phyloP scores from a whole-genome alignment of 2,888 invertebrate species.

The Synanthedon vespiformis region DNA sequence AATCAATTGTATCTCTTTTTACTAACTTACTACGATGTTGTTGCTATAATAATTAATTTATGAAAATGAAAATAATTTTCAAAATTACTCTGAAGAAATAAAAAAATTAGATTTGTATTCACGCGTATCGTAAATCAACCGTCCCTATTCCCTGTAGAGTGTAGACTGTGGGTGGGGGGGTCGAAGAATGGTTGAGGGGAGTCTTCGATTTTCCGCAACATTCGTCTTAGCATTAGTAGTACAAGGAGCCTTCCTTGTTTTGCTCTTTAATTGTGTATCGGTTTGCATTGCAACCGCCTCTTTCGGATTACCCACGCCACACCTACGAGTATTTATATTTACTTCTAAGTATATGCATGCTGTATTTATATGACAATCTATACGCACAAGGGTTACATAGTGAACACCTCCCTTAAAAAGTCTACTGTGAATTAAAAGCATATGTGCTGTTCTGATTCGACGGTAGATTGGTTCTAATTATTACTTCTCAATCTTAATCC shows the following conservation, averaged over 20 bases:
- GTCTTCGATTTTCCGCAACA: slow-evolving; percentile 68
- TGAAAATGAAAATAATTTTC: too few species aligned
- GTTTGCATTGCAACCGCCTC: slow-evolving; percentile 32
- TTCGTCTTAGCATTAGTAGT: slow-evolving; percentile 67
- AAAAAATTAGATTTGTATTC: slow-evolving; percentile 35
- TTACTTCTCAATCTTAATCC: too few species aligned
- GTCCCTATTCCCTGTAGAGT: slow-evolving; percentile 26
- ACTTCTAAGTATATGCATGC: too few species aligned
- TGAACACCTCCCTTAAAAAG: too few species aligned
- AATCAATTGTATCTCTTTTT: too few species aligned
- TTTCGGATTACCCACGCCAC: background rate
- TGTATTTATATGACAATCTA: too few species aligned
- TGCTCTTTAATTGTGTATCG: slow-evolving; percentile 67
- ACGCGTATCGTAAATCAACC: slow-evolving; percentile 58
- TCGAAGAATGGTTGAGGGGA: slow-evolving; percentile 27
- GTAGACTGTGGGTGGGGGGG: slow-evolving; percentile 13
- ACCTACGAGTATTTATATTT: background rate
- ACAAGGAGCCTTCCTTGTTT: slow-evolving; percentile 49
- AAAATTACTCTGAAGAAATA: slow-evolving; percentile 11
- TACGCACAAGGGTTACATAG: too few species aligned
- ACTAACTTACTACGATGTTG: too few species aligned
- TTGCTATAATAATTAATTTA: too few species aligned
- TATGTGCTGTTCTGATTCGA: too few species aligned
- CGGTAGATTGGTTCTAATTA: too few species aligned
- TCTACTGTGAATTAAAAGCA: too few species aligned